Base-by-base conservation (phyloP, 37 sponge, comb jelly and placozoan species). In the Axinella damicornis region DNA sequence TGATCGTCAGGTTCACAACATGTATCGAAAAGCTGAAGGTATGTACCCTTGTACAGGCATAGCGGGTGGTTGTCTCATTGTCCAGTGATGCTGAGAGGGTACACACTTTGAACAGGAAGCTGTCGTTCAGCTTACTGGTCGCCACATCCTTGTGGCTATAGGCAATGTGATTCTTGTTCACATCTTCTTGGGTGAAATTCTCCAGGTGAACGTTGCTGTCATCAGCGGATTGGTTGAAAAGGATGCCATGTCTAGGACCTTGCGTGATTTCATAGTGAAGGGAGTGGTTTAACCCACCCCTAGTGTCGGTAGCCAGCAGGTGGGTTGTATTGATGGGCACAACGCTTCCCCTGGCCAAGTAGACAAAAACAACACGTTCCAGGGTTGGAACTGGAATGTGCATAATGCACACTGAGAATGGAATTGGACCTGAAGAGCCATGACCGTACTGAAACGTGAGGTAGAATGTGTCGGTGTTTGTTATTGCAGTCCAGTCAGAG, bases 121-220 rank as follows among this genome's bases (percentile, higher is more conserved):
- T 19, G 56, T 90, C 91, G 13, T 62, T 35, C 62, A 62, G 18
- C 33, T 52, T 38, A 28, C 22, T 20, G 36, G 39, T 53, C 5
- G 46, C 21, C 4, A 27, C 18, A 17, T 58, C 25, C 0, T 11
- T n/a, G 80, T 80, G 74, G 28, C 65, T 14, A 62, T 86, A 91
- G 32, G 71, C 68, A 6, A 91, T 80, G n/a, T 25, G 66, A 5
- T 57, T 19, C 0, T 40, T 25, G 32, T 71, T 33, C 18, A 91
- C 72, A 14, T 91, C 77, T 16, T 64, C 65, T 69, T 85, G 82
- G 0, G 91, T 85, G 72, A 91, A 91, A 16, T 34, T 64, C 15
- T 55, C 11, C 15, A 90, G 32, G 5, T 16, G 15, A 15, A 21
- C 18, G 5, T 24, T 28, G 18, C 6, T 22, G 17, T 41, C 54